Conservation (phyloP, 2,888 invertebrate species). For the Physocephala rufipes region DNA sequence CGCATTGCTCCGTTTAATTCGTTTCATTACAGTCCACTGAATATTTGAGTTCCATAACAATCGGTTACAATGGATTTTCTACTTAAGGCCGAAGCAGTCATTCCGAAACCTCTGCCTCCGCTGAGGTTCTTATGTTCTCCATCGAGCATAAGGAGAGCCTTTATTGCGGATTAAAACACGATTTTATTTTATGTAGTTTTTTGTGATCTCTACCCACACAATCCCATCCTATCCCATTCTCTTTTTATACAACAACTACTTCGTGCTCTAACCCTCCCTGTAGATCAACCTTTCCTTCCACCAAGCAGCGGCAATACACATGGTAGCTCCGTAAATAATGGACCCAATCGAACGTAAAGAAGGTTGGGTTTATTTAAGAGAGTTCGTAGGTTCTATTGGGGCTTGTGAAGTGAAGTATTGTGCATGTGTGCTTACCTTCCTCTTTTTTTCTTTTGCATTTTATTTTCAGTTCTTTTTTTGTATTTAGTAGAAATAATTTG, state of each 20-base stretch:
- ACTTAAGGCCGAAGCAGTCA: conserved; percentile 49
- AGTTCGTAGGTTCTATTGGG: not conserved
- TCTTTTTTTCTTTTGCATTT: not conserved
- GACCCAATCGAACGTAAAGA: conserved; percentile 50
- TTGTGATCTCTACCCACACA: too few species aligned
- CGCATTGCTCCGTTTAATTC: conserved; percentile 57
- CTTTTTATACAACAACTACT: too few species aligned
- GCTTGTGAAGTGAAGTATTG: too few species aligned
- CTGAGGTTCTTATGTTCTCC: too few species aligned
- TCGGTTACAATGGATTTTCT: conserved; percentile 59
- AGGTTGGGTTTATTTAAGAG: conserved; percentile 40
- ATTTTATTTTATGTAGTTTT: conserved; percentile 1
- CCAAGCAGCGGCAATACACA: not conserved
- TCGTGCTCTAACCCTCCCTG: too few species aligned
- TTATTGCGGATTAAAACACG: too few species aligned
- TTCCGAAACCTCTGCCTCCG: conserved; percentile 37
- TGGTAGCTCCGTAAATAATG: conserved; percentile 42
- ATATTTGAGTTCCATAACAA: conserved; percentile 61
- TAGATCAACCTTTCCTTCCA: too few species aligned
- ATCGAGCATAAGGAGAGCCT: conserved; percentile 22
- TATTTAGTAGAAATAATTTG: conserved; percentile 24
- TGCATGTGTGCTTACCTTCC: not conserved
- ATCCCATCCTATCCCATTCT: too few species aligned
- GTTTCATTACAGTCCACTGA: conserved; percentile 62
- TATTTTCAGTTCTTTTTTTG: conserved; percentile 6